These are phyloP conservation scores for Drosophila takahashii DNA, from an alignment of 1,140 invertebrate genomes.

Conservation along the genomic window DNA sequence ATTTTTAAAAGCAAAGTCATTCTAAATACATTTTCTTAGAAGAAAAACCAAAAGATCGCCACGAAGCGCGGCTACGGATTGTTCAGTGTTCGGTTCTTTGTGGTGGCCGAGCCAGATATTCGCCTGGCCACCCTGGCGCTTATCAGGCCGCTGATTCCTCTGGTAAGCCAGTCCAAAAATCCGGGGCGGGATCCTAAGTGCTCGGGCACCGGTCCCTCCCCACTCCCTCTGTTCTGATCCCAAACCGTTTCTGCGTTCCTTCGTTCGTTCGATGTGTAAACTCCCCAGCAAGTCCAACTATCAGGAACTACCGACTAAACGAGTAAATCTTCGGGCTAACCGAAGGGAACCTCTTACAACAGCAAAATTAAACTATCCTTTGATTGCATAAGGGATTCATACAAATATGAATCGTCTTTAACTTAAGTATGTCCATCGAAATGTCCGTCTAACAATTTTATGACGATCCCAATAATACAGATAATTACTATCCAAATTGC, in stretches of 20 bases:
- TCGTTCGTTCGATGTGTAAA: conserved; percentile 61
- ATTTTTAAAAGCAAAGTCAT: conserved; percentile 41
- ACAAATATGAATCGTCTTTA: not conserved
- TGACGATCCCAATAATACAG: too few species aligned
- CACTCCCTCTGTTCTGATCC: conserved; percentile 41
- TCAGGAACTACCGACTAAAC: conserved; percentile 7
- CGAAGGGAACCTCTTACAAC: conserved; percentile 24
- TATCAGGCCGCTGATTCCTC: conserved; percentile 80
- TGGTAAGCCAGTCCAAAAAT: conserved; percentile 73
- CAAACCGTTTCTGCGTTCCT: conserved; percentile 42
- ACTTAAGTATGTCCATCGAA: not conserved
- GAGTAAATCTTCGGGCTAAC: conserved; percentile 4
- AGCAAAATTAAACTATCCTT: too few species aligned
- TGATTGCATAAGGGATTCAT: not conserved
- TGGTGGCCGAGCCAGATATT: conserved; percentile 80
- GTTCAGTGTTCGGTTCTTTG: conserved; percentile 82
- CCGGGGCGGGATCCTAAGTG: conserved; percentile 28
- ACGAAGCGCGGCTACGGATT: conserved; percentile 75
- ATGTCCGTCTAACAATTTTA: not conserved
- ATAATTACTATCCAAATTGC: not conserved
- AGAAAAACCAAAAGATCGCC: conserved; percentile 70
- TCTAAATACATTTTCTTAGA: conserved; percentile 75
- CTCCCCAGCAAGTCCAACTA: conserved; percentile 43
- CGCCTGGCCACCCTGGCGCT: conserved; percentile 78
- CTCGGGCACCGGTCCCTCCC: conserved; percentile 6